A percentile compares a stretch with the other conserved stretches of the same genome.
Evolutionary conservation across 1,140 invertebrate genomes (phyloP).

Genomic region (Drosophila tsacasi): DNA sequence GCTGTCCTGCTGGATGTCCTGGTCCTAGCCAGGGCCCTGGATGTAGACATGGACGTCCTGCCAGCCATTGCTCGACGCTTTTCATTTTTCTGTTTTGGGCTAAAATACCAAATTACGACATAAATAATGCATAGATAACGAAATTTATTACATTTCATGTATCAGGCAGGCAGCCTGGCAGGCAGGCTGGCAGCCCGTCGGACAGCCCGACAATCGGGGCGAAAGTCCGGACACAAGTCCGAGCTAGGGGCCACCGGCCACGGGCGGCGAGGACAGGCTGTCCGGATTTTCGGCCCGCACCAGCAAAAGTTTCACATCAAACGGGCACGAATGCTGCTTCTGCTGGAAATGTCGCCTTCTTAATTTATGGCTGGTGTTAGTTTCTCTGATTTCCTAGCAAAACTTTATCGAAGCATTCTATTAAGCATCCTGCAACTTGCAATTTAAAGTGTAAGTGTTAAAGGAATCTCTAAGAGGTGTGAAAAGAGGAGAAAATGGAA

Average conservation of each 20-base stretch:
- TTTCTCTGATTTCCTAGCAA: constrained; percentile 71
- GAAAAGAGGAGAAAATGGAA: background rate
- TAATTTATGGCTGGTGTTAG: constrained; percentile 81
- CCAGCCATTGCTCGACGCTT: constrained; percentile 69
- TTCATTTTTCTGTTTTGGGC: constrained; percentile 83
- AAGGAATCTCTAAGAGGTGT: background rate
- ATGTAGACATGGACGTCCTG: constrained; percentile 39
- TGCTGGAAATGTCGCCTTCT: constrained; percentile 69
- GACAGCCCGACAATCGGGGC: constrained; percentile 22
- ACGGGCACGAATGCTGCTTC: constrained; percentile 14
- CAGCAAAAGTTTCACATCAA: constrained; percentile 55
- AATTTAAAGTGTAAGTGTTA: constrained; percentile 41
- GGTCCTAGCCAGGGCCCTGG: constrained; percentile 10
- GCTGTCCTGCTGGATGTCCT: constrained; percentile 35
- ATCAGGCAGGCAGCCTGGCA: constrained; percentile 60
- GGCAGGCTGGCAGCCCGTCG: constrained; percentile 14
- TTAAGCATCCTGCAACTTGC: constrained; percentile 14
- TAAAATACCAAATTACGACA: constrained; percentile 84
- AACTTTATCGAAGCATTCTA: constrained; percentile 65
- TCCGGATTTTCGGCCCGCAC: constrained; percentile 44
- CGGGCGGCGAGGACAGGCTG: constrained; percentile 3
- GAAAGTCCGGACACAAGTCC: constrained; percentile 31
- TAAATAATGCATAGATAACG: constrained; percentile 84
- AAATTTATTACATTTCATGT: constrained; percentile 84
- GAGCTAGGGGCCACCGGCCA: background rate